Base-by-base conservation (phyloP, 2,797 vertebrate genomes). In the Setipinna tenuifilis region DNA sequence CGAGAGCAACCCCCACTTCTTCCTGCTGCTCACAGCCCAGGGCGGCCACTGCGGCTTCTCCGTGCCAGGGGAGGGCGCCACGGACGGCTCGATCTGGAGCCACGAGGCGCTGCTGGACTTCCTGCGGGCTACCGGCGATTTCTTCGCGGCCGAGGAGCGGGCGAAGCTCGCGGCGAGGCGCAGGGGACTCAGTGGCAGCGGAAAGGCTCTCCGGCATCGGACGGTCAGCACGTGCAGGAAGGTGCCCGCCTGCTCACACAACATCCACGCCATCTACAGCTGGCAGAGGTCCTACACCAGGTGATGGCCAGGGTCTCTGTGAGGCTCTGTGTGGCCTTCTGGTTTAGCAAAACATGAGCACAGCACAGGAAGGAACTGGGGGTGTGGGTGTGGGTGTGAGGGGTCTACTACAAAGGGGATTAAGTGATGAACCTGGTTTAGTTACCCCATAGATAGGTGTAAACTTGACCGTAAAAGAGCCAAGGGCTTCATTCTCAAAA, bases 261-360 rank as follows among this genome's bases (percentile, higher is more conserved):
- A 96, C 87, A 97, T 97, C 86, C 96, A 96, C 0, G 93, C 94
- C 62, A 96, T 96, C 91, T 96, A 95, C 89, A 97, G 92, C 68
- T 97, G 96, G 96, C 96, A 97, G 89, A 94, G 96, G 88, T 97
- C 96, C 85, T 97, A 97, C 82, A 97, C 96, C 84, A 94, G 95
- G 83, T 97, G 93, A 96, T 89, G 62, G 19, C 84, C 82, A 25
- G 83, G 86, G 48, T 31, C 35, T 54, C 2, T 31, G 28, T 58
- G 85, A 88, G 83, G 83, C 61, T n/a, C n/a, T n/a, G n/a, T n/a
- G 65, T 83, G 61, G 81, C 81, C 65, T 71, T 35, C 16, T 11
- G 23, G 62, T 68, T 23, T 16, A 31, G 31, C 0, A 28, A 54
- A 54, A 54, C 9, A 14, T 10, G 16, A 75, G 12, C 68, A 35